Conservation (phyloP, 2,888 invertebrate genomes). For the Dicranocentrus wangi region DNA sequence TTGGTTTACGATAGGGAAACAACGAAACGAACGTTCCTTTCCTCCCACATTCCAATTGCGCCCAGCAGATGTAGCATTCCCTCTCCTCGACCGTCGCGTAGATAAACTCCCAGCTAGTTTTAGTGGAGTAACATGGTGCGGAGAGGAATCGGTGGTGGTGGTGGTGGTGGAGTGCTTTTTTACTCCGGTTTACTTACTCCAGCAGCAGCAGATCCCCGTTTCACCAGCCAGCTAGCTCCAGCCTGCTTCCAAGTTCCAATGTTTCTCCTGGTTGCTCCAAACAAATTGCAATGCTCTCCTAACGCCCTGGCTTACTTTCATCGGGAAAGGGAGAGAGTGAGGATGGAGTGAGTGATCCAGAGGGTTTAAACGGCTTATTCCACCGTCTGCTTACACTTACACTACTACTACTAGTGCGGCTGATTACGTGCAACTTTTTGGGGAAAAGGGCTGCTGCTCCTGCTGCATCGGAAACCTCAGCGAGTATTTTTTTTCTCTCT, state of each 20-base stretch:
- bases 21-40: no score
- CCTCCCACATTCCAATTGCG: no score
- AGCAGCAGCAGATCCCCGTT: no score
- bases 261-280: not conserved
- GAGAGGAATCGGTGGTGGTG: no score
- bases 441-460: not conserved
- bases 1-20: no score
- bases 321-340: slow-evolving; percentile 52
- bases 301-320: slow-evolving; percentile 46
- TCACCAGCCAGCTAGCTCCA: not conserved
- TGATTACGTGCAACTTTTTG: not conserved
- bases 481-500: no score
- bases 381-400: slow-evolving; percentile 14
- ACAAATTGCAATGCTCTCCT: slow-evolving; percentile 48
- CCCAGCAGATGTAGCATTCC: slow-evolving; percentile 17
- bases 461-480: no score
- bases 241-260: not conserved
- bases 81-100: no score
- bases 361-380: slow-evolving; percentile 56
- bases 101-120: no score
- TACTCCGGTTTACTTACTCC: no score
- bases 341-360: slow-evolving; percentile 41
- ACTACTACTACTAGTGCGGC: not conserved
- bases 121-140: no score
- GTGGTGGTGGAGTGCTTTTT: no score